Evolutionary conservation across 2,797 vertebrate species (phyloP).

Genomic region (Alosa sapidissima): DNA sequence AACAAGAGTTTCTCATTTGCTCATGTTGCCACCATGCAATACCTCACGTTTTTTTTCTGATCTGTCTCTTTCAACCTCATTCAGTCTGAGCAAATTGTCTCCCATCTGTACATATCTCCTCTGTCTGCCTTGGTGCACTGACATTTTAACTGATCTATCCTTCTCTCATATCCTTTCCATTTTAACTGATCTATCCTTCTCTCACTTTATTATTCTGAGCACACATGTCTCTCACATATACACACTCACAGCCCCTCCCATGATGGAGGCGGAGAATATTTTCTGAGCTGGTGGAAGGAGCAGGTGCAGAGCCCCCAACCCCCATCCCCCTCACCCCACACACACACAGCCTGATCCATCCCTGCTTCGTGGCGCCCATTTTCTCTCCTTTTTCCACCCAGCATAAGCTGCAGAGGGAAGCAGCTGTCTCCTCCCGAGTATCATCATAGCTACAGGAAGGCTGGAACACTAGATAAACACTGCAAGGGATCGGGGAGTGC

Average conservation of each 20-base stretch:
- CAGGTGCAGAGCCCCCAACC: slow-evolving; percentile 66
- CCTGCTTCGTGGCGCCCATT: slow-evolving; percentile 18
- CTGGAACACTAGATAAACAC: slow-evolving; percentile 37
- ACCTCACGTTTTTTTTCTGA: background rate
- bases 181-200: slow-evolving; percentile 31
- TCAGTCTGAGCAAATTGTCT: background rate
- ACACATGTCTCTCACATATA: slow-evolving; percentile 6
- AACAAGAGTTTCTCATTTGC: slow-evolving; percentile 1
- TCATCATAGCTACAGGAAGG: slow-evolving; percentile 34
- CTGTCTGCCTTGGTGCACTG: background rate
- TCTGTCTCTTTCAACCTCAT: background rate
- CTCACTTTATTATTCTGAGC: slow-evolving; percentile 24
- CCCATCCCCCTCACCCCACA: slow-evolving; percentile 29
- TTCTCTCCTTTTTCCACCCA: slow-evolving; percentile 28
- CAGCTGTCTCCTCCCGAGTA: slow-evolving; percentile 34
- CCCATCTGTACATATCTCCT: background rate
- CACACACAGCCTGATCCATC: slow-evolving; percentile 15
- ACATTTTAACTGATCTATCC: slow-evolving; percentile 26
- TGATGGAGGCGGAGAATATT: slow-evolving; percentile 72
- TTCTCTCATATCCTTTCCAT: slow-evolving; percentile 30
- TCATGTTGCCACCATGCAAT: background rate
- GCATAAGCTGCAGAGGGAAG: slow-evolving; percentile 39
- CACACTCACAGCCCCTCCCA: slow-evolving; percentile 49
- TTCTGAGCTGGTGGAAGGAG: slow-evolving; percentile 72
- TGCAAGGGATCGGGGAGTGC: slow-evolving; percentile 21